Conservation (phyloP, 2,113 vertebrate species). For the Lasiurus borealis region DNA sequence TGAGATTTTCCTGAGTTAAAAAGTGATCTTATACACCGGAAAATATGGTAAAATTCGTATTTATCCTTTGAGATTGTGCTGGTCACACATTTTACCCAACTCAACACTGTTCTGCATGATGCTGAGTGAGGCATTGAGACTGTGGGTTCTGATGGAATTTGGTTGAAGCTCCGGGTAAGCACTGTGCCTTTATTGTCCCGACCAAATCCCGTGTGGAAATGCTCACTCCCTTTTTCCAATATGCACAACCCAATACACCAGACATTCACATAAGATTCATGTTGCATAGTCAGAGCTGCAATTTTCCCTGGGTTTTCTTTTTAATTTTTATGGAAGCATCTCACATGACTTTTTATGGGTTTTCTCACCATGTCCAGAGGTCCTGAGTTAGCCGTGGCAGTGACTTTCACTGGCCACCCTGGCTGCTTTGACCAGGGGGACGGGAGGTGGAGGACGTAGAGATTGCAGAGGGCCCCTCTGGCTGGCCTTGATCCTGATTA, state of each 20-base stretch:
- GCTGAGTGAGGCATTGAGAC: background rate
- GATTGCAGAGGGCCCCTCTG: background rate
- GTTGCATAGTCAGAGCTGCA: background rate
- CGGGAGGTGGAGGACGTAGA: too few species aligned
- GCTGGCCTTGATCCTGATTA: background rate
- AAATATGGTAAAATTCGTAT: background rate
- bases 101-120: background rate
- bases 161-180: background rate
- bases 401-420: background rate
- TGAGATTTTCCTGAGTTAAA: too few species aligned
- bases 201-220: background rate
- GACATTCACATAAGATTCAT: slow-evolving; percentile 17
- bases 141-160: background rate
- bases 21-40: too few species aligned
- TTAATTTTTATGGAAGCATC: background rate
- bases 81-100: background rate
- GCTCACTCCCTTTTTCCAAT: background rate
- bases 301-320: background rate
- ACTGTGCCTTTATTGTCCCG: background rate
- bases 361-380: background rate
- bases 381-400: background rate
- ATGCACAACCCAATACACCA: background rate
- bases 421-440: background rate
- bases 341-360: background rate
- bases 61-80: background rate